Conservation (phyloP, 2,888 invertebrate genomes). For the Amphipoea oculea region DNA sequence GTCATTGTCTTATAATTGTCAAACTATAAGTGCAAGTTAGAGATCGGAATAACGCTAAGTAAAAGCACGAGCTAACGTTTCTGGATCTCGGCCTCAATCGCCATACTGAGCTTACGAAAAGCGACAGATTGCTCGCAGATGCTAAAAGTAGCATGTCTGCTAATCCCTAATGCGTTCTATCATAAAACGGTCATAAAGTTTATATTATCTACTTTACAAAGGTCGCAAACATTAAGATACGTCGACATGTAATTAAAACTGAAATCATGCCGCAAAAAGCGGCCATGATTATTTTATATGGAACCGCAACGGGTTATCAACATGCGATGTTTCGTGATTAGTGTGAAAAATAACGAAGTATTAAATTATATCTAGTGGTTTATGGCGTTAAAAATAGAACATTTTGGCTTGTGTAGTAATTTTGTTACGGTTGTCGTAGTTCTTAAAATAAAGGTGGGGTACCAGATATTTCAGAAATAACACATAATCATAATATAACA, state of each 20-base stretch:
- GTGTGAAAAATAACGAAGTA: constrained; percentile 29
- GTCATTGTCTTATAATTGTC: too few species aligned
- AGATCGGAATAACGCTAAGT: too few species aligned
- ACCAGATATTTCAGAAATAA: background rate
- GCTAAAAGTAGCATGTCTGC: background rate
- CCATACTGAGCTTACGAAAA: background rate
- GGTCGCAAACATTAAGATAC: constrained; percentile 29
- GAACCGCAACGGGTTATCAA: constrained; percentile 42
- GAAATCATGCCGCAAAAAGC: constrained; percentile 48
- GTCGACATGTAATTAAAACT: constrained; percentile 55
- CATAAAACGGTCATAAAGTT: constrained; percentile 38
- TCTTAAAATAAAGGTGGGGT: background rate
- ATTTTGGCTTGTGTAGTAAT: background rate
- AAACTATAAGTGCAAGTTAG: too few species aligned
- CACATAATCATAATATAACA: too few species aligned
- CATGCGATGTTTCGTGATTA: constrained; percentile 66
- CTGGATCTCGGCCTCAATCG: too few species aligned
- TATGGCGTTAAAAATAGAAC: background rate
- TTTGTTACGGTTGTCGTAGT: background rate
- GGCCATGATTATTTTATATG: constrained; percentile 42
- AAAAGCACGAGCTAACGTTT: too few species aligned
- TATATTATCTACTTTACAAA: constrained; percentile 36
- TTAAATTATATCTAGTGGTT: constrained; percentile 18
- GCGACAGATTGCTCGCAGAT: background rate
- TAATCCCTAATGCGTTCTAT: constrained; percentile 9